Evolutionary conservation across 2,888 invertebrate species (phyloP).

Genomic region (Caenorhabditis uteleia): DNA sequence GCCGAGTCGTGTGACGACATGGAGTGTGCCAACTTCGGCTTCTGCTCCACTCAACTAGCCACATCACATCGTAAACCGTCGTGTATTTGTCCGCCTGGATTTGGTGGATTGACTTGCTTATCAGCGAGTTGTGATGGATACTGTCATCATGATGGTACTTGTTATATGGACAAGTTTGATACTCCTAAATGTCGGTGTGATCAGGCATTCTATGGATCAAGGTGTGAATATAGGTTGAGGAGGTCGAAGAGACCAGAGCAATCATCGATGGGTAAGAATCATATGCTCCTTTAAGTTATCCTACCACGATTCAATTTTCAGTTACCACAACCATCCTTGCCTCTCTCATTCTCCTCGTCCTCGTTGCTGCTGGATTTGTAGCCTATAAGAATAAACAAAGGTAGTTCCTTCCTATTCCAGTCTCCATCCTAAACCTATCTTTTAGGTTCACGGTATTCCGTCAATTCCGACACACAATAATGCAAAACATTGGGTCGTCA

Average conservation of each 20-base stretch:
- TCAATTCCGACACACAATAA: constrained; percentile 41
- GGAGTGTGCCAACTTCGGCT: constrained; percentile 71
- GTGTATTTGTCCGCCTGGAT: constrained; percentile 74
- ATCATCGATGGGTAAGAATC: background rate
- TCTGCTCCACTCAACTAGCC: constrained; percentile 66
- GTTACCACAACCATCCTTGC: too few relatives aligned
- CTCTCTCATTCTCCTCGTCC: too few relatives aligned
- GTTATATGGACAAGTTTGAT: constrained; percentile 5
- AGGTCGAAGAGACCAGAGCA: background rate
- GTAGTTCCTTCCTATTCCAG: too few relatives aligned
- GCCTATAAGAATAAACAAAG: too few relatives aligned
- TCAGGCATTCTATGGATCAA: constrained; percentile 18
- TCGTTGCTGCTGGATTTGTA: too few relatives aligned
- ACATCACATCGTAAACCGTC: constrained; percentile 65
- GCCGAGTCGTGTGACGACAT: constrained; percentile 31
- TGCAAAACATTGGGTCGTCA: constrained; percentile 35
- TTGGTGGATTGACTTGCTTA: constrained; percentile 75
- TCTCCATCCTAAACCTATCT: constrained; percentile 10
- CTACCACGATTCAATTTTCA: too few relatives aligned
- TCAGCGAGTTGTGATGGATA: constrained; percentile 17
- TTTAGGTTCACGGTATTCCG: constrained; percentile 27
- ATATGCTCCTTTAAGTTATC: too few relatives aligned
- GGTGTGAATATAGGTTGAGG: constrained; percentile 23
- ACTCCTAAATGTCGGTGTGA: constrained; percentile 26
- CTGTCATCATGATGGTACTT: constrained; percentile 25